These are phyloP conservation scores for Dinomys branickii DNA, from an alignment of 2,113 vertebrate species.

Conservation along the genomic window DNA sequence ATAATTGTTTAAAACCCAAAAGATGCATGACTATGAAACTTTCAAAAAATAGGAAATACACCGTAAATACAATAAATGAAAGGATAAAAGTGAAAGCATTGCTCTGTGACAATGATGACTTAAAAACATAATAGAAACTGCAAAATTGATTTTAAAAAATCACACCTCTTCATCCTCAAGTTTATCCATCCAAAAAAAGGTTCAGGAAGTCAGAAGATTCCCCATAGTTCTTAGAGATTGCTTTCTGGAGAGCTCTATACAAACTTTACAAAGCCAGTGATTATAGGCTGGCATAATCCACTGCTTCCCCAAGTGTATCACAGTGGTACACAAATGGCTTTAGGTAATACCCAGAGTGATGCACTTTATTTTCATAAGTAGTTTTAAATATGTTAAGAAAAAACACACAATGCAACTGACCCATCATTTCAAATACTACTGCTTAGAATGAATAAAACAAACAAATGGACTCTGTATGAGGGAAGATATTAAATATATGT, in stretches of 20 bases:
- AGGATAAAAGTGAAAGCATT: not conserved
- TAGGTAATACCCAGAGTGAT: not conserved
- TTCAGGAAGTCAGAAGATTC: not conserved
- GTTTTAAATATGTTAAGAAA: not conserved
- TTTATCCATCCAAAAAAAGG: not conserved
- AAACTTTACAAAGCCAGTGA: not conserved
- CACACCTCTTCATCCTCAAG: not conserved
- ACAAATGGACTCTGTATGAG: not conserved
- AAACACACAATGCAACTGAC: not conserved
- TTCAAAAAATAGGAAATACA: not conserved
- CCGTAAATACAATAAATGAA: not conserved
- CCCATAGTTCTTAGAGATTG: not conserved
- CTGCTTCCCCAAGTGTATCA: not conserved
- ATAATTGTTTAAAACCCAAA: not conserved
- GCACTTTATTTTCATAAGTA: not conserved
- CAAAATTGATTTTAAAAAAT: not conserved
- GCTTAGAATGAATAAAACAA: not conserved
- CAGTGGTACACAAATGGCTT: not conserved
- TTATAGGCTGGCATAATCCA: not conserved
- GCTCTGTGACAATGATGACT: accelerated
- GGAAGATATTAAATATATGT: not conserved
- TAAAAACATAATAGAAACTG: not conserved
- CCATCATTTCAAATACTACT: not conserved
- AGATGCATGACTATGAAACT: not conserved
- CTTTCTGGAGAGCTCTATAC: not conserved